These are phyloP conservation scores for Pavo muticus DNA, from an alignment of 2,113 vertebrate genomes.

Conservation along the genomic window DNA sequence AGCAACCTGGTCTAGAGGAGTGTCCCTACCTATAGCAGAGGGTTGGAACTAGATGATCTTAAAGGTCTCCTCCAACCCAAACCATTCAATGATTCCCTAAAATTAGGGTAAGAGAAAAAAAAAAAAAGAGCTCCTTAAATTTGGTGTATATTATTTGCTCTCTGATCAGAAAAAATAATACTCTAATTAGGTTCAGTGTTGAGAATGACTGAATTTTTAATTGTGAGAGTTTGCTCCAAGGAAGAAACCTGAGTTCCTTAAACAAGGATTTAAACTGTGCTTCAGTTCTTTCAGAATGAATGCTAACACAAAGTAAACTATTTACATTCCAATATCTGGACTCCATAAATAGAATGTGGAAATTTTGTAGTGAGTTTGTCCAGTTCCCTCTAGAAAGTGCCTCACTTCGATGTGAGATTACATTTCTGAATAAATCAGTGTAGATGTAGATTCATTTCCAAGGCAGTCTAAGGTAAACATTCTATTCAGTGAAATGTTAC, in stretches of 20 bases:
- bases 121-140: background rate
- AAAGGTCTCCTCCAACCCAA: too few species aligned
- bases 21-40: too few species aligned
- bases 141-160: background rate
- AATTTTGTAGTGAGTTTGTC: background rate
- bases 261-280: background rate
- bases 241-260: background rate
- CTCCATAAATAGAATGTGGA: background rate
- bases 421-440: background rate
- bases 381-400: background rate
- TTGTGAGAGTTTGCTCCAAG: background rate
- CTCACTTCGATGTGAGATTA: background rate
- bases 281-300: background rate
- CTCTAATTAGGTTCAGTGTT: background rate
- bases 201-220: background rate
- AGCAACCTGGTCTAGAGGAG: too few species aligned
- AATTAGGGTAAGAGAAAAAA: background rate
- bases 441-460: background rate
- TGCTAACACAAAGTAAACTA: background rate
- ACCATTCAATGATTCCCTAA: background rate
- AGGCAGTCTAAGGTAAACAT: background rate
- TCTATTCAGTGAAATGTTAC: background rate
- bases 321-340: background rate
- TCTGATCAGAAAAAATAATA: accelerated
- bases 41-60: too few species aligned